Evolutionary conservation across 2,888 invertebrate genomes (phyloP), one percentile per base, ranked within the genome.

Genomic region (Onchidella celtica): DNA sequence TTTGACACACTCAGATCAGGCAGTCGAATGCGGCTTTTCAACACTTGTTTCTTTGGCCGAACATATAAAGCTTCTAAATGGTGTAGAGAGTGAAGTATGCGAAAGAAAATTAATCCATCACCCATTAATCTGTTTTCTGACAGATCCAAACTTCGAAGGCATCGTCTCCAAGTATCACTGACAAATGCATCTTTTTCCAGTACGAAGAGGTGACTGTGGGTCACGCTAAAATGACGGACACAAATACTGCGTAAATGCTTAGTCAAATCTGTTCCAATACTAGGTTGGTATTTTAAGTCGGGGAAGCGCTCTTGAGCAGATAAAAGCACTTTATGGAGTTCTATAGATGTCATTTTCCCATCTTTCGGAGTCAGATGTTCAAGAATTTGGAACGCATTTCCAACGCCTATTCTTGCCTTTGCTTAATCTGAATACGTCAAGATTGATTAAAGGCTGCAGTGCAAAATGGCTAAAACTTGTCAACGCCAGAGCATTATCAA

Each of bases 211-310:
- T 59, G 0, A 9, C 59, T 27, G 21, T 69, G 3, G 36, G 14
- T 24, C 9, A 78, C 57, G 14, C 36, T 27, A 24, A 78, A 59
- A 21, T 59, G 0, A 27, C 34, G 4, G 1, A 78, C 69, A 61
- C 78, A 78, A 29, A 78, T 78, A 27, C 38, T n/a, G 1, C 14
- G 17, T 27, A 78, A 66, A 38, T 69, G 59, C 38, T 78, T 57
- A 17, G 76, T 57, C 17, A n/a, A n/a, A n/a, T n/a, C n/a, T n/a
- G n/a, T n/a, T n/a, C n/a, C n/a, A n/a, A n/a, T n/a, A n/a, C n/a
- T n/a, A n/a, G n/a, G n/a, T n/a, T n/a, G n/a, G n/a, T n/a, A n/a
- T n/a, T n/a, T n/a, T n/a, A n/a, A n/a, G n/a, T n/a, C n/a, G n/a
- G n/a, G n/a, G n/a, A n/a, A n/a, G n/a, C n/a, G n/a, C n/a, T n/a